Evolutionary conservation across 2,113 vertebrate species (phyloP).

Genomic region (Stercorarius parasiticus): DNA sequence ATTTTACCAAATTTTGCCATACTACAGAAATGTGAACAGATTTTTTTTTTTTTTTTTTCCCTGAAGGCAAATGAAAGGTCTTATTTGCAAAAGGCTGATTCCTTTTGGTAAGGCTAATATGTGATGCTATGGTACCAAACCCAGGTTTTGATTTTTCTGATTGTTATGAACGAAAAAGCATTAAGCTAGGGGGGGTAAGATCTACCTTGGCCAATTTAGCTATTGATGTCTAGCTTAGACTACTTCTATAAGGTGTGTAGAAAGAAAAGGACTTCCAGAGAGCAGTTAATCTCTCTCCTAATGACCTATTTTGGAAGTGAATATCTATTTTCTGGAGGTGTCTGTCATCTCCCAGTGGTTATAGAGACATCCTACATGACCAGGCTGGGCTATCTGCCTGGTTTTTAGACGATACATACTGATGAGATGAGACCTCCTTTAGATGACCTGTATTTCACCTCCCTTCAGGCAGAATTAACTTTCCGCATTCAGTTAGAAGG

Average conservation of each 20-base stretch:
- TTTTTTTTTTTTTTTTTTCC: background rate
- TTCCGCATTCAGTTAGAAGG: background rate
- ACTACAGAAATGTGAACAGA: rapidly evolving
- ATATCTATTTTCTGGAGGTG: background rate
- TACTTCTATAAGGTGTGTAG: background rate
- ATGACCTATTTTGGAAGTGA: background rate
- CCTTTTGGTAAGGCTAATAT: background rate
- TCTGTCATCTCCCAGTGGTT: background rate
- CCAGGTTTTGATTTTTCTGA: background rate
- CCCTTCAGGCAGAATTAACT: background rate
- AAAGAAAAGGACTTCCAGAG: background rate
- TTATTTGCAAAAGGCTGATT: background rate
- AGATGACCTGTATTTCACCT: background rate
- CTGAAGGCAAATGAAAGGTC: background rate
- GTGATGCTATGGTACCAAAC: background rate
- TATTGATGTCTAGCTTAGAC: background rate
- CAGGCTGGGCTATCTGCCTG: background rate
- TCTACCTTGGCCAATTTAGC: background rate
- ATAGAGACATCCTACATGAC: background rate
- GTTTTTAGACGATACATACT: background rate
- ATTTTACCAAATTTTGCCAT: background rate
- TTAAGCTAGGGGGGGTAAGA: background rate
- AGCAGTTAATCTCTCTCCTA: background rate
- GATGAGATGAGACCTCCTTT: background rate
- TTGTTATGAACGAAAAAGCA: background rate